These are phyloP conservation scores for Himalopsyche phryganea DNA, from an alignment of 1,140 invertebrate species.

Conservation along the genomic window DNA sequence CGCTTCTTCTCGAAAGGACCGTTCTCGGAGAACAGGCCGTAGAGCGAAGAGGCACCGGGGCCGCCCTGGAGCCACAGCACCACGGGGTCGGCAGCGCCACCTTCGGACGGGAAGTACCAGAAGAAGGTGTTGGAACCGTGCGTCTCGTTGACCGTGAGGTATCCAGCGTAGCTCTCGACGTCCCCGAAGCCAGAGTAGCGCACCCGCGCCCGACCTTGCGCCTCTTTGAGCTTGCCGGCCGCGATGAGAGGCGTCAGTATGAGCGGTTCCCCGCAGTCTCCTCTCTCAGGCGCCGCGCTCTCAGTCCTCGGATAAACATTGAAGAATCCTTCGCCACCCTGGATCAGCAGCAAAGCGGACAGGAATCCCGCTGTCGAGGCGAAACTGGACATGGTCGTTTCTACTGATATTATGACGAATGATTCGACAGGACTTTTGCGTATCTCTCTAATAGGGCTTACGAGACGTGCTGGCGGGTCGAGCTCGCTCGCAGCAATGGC, in stretches of 20 bases:
- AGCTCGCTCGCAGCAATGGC: too few species aligned
- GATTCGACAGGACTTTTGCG: too few species aligned
- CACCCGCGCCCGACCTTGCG: slow-evolving; percentile 42
- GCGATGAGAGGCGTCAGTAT: slow-evolving; percentile 65
- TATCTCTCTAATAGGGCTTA: too few species aligned
- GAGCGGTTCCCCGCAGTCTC: slow-evolving; percentile 59
- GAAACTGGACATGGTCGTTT: too few species aligned
- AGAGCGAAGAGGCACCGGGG: slow-evolving; percentile 76
- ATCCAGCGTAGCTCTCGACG: slow-evolving; percentile 59
- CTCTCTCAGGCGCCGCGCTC: slow-evolving; percentile 30
- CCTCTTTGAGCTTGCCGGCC: slow-evolving; percentile 44
- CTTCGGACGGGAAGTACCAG: slow-evolving; percentile 71
- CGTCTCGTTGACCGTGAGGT: slow-evolving; percentile 65
- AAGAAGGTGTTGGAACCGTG: slow-evolving; percentile 71
- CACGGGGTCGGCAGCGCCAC: slow-evolving; percentile 51
- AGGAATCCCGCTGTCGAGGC: too few species aligned
- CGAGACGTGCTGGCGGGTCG: too few species aligned
- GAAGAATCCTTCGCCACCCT: not conserved
- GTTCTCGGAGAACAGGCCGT: slow-evolving; percentile 78
- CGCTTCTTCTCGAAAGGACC: slow-evolving; percentile 70
- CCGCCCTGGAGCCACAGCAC: slow-evolving; percentile 76
- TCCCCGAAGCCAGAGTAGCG: slow-evolving; percentile 38
- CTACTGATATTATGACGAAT: too few species aligned
- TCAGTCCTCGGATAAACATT: not conserved
- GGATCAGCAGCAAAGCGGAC: not conserved